Conservation (phyloP, 2,888 invertebrate species). For the Macroteleia sp. region DNA sequence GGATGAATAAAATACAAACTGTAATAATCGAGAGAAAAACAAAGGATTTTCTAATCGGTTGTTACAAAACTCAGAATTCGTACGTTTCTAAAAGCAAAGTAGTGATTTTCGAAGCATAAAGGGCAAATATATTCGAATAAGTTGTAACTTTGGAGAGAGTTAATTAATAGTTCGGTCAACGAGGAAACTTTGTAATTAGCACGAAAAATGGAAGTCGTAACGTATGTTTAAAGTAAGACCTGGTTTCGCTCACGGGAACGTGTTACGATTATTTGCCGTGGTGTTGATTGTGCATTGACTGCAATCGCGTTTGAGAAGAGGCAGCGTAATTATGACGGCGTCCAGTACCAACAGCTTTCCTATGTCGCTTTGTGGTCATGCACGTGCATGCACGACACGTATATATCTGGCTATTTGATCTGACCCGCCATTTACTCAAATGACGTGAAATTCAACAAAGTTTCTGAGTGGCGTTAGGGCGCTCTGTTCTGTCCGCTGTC, state of each 20-base stretch:
- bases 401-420: slow-evolving; percentile 80
- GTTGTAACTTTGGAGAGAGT: slow-evolving; percentile 4
- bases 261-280: slow-evolving; percentile 39
- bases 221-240: slow-evolving; percentile 29
- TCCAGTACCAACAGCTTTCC: slow-evolving; percentile 52
- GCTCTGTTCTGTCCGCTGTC: slow-evolving; percentile 39
- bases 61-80: slow-evolving; percentile 1
- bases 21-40: no score
- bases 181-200: slow-evolving; percentile 29
- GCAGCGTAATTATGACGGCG: slow-evolving; percentile 71
- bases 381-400: slow-evolving; percentile 55
- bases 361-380: slow-evolving; percentile 47
- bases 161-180: slow-evolving; percentile 40
- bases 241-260: no score
- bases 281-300: slow-evolving; percentile 76
- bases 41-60: slow-evolving; percentile 26
- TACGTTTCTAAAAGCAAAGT: slow-evolving; percentile 15
- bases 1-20: no score
- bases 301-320: slow-evolving; percentile 70
- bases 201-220: slow-evolving; percentile 40
- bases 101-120: slow-evolving; percentile 28
- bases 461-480: slow-evolving; percentile 72
- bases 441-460: slow-evolving; percentile 81
- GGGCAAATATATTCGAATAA: neutral
- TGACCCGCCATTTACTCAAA: slow-evolving; percentile 77